These are phyloP conservation scores for Caenorhabditis tropicalis DNA, from an alignment of 1,140 invertebrate species.

Conservation along the genomic window DNA sequence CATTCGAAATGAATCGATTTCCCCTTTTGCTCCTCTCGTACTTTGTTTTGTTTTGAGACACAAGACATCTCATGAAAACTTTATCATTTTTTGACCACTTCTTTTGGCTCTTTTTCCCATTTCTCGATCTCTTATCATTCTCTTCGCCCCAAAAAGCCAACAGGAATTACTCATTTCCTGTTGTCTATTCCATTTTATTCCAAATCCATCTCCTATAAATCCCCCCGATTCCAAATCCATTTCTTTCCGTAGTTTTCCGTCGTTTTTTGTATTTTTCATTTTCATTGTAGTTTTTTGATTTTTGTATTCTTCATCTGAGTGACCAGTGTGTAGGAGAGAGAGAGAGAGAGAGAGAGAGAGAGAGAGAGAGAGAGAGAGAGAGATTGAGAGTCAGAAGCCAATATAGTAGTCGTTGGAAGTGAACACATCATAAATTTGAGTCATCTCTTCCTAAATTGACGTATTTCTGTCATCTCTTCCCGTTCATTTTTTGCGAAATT, in stretches of 20 bases:
- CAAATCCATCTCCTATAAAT: no score
- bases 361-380: no score
- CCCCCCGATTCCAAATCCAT: no score
- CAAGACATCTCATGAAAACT: background rate
- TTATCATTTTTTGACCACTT: background rate
- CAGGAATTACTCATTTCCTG: background rate
- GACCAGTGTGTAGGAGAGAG: background rate
- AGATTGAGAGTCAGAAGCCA: background rate
- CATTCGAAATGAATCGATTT: constrained; percentile 12
- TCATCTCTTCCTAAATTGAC: background rate
- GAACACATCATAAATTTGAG: background rate
- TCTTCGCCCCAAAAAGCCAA: background rate
- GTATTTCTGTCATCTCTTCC: background rate
- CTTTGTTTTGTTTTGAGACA: no score
- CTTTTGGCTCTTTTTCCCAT: background rate
- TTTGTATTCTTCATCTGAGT: background rate
- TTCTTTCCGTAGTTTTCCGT: no score
- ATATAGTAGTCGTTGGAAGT: background rate
- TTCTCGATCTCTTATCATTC: background rate
- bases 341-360: no score
- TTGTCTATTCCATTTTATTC: background rate
- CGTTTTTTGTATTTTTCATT: no score
- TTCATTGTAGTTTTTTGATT: background rate
- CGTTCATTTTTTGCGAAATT: no score
- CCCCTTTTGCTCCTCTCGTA: no score